These are phyloP conservation scores for Dysdera silvatica DNA, from an alignment of 1,140 invertebrate species.

Conservation along the genomic window DNA sequence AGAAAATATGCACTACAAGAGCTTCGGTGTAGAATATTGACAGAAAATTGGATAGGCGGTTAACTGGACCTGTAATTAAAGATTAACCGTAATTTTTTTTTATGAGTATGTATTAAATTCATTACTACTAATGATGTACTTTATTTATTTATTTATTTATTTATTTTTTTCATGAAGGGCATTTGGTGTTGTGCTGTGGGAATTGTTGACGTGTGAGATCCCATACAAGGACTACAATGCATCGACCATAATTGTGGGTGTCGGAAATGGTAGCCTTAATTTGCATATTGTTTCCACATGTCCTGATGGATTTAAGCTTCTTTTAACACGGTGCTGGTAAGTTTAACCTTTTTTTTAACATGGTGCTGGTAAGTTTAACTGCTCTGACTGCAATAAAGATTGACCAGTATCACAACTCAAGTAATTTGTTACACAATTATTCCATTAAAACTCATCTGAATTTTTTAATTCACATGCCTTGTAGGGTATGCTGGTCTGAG, in stretches of 20 bases:
- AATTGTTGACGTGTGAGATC: slow-evolving; percentile 87
- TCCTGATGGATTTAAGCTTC: slow-evolving; percentile 64
- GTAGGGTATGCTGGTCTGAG: too few relatives aligned
- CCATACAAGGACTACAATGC: slow-evolving; percentile 96
- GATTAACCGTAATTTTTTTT: too few relatives aligned
- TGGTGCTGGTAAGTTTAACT: slow-evolving; percentile 68
- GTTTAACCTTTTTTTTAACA: slow-evolving; percentile 39
- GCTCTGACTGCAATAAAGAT: too few relatives aligned
- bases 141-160: neutral
- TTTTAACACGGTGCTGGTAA: slow-evolving; percentile 83
- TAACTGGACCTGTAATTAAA: slow-evolving; percentile 21
- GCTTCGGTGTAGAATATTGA: too few relatives aligned
- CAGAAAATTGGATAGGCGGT: too few relatives aligned
- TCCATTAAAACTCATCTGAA: too few relatives aligned
- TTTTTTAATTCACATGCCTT: too few relatives aligned
- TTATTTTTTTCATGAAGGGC: slow-evolving; percentile 52
- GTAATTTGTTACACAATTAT: too few relatives aligned
- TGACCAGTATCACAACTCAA: too few relatives aligned
- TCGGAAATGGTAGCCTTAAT: slow-evolving; percentile 82
- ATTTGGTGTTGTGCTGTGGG: slow-evolving; percentile 95
- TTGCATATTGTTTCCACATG: slow-evolving; percentile 84
- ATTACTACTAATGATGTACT: neutral
- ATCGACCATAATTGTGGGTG: slow-evolving; percentile 94
- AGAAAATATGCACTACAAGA: too few relatives aligned
- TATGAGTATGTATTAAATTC: neutral